Evolutionary conservation across 2,113 vertebrate genomes (phyloP).

Genomic region (Synchiropus splendidus): DNA sequence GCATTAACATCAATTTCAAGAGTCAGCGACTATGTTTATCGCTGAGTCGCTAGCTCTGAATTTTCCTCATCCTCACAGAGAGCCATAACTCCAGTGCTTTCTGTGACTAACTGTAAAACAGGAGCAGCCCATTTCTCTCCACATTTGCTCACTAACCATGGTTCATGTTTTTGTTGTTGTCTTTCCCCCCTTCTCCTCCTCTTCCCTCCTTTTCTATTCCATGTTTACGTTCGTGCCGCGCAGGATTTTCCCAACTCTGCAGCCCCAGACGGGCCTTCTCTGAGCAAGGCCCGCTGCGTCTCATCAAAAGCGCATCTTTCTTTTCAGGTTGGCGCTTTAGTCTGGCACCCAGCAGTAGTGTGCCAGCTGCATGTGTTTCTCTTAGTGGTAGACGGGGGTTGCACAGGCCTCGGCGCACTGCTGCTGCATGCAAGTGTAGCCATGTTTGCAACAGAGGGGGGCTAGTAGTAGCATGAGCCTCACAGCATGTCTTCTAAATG

Average conservation of each 20-base stretch:
- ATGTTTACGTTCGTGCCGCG: conserved; percentile 78
- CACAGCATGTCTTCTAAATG: no score
- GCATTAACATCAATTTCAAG: no score
- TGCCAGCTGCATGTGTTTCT: conserved; percentile 36
- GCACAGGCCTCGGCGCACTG: no score
- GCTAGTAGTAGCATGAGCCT: no score
- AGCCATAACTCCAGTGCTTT: neutral
- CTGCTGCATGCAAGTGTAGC: neutral
- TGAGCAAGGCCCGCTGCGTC: conserved; percentile 97
- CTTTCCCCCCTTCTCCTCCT: neutral
- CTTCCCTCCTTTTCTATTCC: conserved; percentile 54
- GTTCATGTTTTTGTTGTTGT: conserved; percentile 33
- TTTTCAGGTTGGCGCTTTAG: conserved; percentile 96
- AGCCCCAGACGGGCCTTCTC: conserved; percentile 98
- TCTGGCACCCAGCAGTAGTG: conserved; percentile 36
- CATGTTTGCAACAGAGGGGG: neutral
- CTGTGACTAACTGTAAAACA: conserved; percentile 29
- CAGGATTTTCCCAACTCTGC: conserved; percentile 99
- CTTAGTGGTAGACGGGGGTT: neutral
- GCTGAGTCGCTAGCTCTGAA: no score
- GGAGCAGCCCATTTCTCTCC: conserved; percentile 19
- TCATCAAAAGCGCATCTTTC: conserved; percentile 99
- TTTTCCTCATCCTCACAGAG: neutral
- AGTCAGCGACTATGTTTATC: no score
- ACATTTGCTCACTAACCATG: conserved; percentile 54